Evolutionary conservation across 2,797 vertebrate species (phyloP).

Genomic region (Antennarius maculatus): DNA sequence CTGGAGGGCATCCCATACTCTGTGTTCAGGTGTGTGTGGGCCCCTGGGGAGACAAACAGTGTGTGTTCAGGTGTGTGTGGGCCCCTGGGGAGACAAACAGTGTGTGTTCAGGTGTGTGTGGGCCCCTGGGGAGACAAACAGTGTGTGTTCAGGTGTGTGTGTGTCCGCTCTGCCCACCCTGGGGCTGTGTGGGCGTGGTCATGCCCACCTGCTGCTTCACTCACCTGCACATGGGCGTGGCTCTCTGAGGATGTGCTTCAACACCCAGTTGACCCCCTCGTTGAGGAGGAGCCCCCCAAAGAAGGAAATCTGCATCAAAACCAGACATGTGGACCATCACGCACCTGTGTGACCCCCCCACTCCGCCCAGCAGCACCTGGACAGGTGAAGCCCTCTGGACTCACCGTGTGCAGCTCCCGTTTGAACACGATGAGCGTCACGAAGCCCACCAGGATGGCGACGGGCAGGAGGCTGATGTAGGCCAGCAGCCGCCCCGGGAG

Average conservation of each 20-base stretch:
- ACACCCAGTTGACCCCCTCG: constrained; percentile 95
- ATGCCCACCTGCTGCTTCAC: constrained; percentile 13
- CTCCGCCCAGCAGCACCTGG: background rate
- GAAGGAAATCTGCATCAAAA: constrained; percentile 90
- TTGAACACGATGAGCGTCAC: constrained; percentile 98
- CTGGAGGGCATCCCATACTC: constrained; percentile 98
- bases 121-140: constrained; percentile 79
- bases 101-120: constrained; percentile 86
- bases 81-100: constrained; percentile 80
- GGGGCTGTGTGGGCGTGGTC: too few relatives aligned
- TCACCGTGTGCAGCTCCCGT: constrained; percentile 97
- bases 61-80: constrained; percentile 84
- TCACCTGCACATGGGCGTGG: constrained; percentile 95
- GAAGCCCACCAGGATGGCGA: constrained; percentile 93
- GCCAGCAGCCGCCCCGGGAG: constrained; percentile 92
- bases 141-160: constrained; percentile 83
- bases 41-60: constrained; percentile 78
- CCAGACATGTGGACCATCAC: background rate
- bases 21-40: constrained; percentile 86
- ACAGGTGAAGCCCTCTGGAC: constrained; percentile 53
- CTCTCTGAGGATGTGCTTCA: constrained; percentile 94
- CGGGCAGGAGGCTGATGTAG: constrained; percentile 91
- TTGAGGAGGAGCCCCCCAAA: constrained; percentile 93
- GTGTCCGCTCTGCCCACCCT: constrained; percentile 66
- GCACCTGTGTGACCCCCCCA: background rate